Evolutionary conservation across 2,888 invertebrate species (phyloP), one percentile per base, ranked within the genome.

Genomic region (Pecten maximus): DNA sequence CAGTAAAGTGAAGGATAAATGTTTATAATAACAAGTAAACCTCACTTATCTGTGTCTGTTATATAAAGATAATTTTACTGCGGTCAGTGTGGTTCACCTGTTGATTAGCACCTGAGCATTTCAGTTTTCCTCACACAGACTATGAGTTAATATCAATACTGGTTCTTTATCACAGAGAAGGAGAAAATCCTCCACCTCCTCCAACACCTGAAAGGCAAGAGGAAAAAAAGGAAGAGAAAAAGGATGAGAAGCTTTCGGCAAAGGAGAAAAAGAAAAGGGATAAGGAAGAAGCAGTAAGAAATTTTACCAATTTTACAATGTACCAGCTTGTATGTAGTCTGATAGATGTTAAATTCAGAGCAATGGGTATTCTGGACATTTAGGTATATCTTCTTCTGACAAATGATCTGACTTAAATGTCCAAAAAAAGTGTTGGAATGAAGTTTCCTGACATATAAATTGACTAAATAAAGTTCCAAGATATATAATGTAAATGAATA

Each of bases 251-350:
- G 88, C 35, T 88, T 8, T 74, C 89, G 48, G 90, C 88, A 48
- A 91, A 90, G 44, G 90, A 91, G 40, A 89, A 88, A 88, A 89
- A 90, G 87, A 89, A 90, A 35, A 89, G 40, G 40, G 50, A 89
- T 35, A 88, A 87, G 74, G 91, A 91, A 89, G 88, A 91, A 86
- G 91, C 88, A 48, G 88, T 90, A 54, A 88, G 74, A n/a, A 60
- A 74, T 35, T 28, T 60, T 4, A 60, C 74, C 19, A 23, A 6
- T 23, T 19, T 6, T 23, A n/a, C 6, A 54, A 4, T 44, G 44
- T 44, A 54, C 19, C 2, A 3, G 3, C 54, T 1, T 54, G 54
- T 23, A 19, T n/a, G 16, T 50, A 16, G 10, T 50, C 19, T 2
- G 8, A 50, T 50, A 16, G 50, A 50, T 50, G 19, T 16, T 15